A percentile compares a stretch with the other conserved stretches of the same genome.
phyloP scores from a whole-genome alignment of 2,888 invertebrate genomes.

The Tenthredo mesomela region DNA sequence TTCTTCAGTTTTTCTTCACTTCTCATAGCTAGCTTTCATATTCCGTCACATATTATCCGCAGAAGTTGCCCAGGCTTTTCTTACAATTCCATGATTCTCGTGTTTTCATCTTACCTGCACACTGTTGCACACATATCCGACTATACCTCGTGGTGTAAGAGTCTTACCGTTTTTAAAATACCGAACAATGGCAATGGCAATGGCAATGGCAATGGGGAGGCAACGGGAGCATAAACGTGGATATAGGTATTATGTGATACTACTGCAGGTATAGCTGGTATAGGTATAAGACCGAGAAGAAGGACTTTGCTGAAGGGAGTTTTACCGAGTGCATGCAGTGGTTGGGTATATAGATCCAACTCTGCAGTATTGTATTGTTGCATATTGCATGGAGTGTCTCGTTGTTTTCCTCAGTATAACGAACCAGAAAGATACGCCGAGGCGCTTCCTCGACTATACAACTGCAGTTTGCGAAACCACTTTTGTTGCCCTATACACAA shows the following conservation, averaged over 20 bases:
- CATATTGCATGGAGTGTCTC: constrained; percentile 74
- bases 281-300: neutral
- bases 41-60: neutral
- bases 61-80: neutral
- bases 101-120: neutral
- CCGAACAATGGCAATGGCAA: constrained; percentile 16
- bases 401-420: constrained; percentile 75
- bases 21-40: neutral
- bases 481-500: neutral
- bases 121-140: neutral
- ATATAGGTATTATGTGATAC: neutral
- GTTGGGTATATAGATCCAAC: neutral
- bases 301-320: neutral
- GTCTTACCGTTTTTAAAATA: constrained; percentile 38
- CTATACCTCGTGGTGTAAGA: neutral
- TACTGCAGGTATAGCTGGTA: neutral
- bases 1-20: too few species aligned
- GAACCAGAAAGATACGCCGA: constrained; percentile 70
- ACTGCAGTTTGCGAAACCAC: neutral
- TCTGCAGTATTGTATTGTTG: constrained; percentile 66
- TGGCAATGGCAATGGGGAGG: neutral
- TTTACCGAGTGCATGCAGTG: neutral
- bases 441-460: constrained; percentile 66
- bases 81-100: constrained; percentile 31
- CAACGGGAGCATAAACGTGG: neutral